Evolutionary conservation across 2,797 vertebrate species (phyloP).

Genomic region (Varecia variegata): DNA sequence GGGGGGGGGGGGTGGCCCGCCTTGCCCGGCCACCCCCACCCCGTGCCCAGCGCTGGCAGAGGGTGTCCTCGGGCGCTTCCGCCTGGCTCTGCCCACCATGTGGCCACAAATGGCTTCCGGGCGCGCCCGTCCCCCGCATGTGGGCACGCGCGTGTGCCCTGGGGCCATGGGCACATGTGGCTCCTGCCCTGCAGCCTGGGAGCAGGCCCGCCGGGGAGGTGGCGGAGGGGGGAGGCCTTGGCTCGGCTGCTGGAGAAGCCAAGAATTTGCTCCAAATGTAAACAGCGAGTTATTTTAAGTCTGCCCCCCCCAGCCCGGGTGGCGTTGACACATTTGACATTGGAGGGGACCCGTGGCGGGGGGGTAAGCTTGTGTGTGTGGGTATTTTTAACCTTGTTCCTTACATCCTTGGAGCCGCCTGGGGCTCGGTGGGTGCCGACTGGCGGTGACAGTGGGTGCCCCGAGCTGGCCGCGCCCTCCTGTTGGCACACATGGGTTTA

Average conservation of each 20-base stretch:
- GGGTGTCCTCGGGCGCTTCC: neutral
- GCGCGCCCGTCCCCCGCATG: neutral
- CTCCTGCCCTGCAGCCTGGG: neutral
- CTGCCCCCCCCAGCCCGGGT: neutral
- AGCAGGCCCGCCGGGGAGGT: constrained; percentile 77
- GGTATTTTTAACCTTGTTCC: constrained; percentile 61
- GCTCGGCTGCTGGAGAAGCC: constrained; percentile 40
- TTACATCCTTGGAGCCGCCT: neutral
- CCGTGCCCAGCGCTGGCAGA: neutral
- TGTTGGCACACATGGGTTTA: neutral
- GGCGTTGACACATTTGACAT: constrained; percentile 67
- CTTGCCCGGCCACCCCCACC: neutral
- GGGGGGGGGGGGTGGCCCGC: neutral
- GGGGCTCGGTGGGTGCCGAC: neutral
- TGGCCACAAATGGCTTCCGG: neutral
- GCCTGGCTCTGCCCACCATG: neutral
- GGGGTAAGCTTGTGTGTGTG: neutral
- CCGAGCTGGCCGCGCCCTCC: neutral
- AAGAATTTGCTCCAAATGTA: constrained; percentile 70
- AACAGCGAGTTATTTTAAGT: constrained; percentile 74
- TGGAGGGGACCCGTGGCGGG: neutral
- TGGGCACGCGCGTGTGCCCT: neutral
- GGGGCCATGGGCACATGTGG: neutral
- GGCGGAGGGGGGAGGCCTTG: neutral
- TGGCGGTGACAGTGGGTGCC: neutral